Evolutionary conservation across 2,113 vertebrate species (phyloP), one percentile per base, ranked within the genome.

Genomic region (Spea multiplicata): DNA sequence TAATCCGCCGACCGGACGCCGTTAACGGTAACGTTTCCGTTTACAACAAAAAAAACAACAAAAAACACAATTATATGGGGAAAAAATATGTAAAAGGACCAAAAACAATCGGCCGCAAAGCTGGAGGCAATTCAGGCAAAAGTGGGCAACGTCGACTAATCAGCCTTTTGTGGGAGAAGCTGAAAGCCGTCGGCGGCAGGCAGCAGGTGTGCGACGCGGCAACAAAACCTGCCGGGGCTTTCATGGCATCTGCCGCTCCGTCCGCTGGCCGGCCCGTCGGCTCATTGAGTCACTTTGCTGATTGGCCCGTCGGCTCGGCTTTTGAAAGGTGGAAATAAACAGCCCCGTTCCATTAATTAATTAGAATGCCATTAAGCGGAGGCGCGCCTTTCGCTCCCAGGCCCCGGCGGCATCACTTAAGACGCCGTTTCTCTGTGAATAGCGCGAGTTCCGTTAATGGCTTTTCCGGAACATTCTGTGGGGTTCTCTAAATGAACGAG

Each of bases 261-360:
- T 13, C 9, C 14, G 8, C 10, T 59, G 1, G 55, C 7, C 55
- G 53, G n/a, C 5, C n/a, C 16, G 49, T 49, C 49, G 49, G 64
- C 49, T 45, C 64, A 80, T 68, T 80, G 78, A 67, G 71, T 68
- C 52, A 61, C 64, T 66, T 80, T 5, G 65, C 45, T 45, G 17
- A 74, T 59, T 68, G 17, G 68, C 49, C 48, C 14, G 14, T 57
- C 59, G 50, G 66, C n/a, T 67, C 66, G 61, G 66, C 62, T 52
- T 44, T 57, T 72, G 66, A 73, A 67, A 80, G 71, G 64, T 68
- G 64, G 70, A 73, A 80, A 74, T 59, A 74, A 73, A 73, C 71
- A 74, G 44, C 50, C 52, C 71, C 49, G 45, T 13, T 80, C 78
- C 78, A 80, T 80, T 80, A 80, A 80, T 80, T 68, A 59, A 80